phyloP scores from a whole-genome alignment of 2,113 vertebrate species.

The Semnornis frantzii region DNA sequence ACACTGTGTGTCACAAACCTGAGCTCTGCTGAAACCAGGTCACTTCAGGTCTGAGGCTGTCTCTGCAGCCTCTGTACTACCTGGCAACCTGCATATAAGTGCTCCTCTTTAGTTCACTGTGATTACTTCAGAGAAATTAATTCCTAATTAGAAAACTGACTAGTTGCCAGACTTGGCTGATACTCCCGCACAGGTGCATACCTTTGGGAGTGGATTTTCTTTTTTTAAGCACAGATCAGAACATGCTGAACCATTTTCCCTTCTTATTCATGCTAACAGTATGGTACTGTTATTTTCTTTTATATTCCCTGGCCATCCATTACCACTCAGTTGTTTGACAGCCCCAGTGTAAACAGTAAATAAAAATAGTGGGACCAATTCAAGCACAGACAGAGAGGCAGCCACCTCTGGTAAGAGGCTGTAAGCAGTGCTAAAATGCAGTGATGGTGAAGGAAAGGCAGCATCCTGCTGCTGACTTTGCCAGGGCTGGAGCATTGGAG shows the following conservation, averaged over 20 bases:
- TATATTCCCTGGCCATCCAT: neutral
- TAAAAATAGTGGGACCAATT: neutral
- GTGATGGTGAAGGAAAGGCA: neutral
- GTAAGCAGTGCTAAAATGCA: neutral
- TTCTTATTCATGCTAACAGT: neutral
- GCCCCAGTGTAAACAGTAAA: neutral
- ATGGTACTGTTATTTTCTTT: neutral
- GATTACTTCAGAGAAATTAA: conserved; percentile 1
- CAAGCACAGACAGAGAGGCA: neutral
- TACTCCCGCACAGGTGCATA: neutral
- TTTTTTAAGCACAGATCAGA: neutral
- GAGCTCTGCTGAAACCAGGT: neutral
- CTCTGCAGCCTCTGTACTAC: neutral
- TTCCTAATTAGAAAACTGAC: neutral
- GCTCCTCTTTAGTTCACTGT: neutral
- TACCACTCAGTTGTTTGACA: neutral
- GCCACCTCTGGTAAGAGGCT: neutral
- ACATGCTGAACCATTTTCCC: neutral
- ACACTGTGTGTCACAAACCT: neutral
- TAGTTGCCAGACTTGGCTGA: neutral
- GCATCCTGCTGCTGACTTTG: neutral
- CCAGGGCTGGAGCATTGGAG: neutral
- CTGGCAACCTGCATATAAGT: neutral
- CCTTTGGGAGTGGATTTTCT: neutral
- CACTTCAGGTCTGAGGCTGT: neutral